A percentile compares a stretch with the other conserved stretches of the same genome.
Evolutionary conservation across 53 echinoderm and acorn worm species (phyloP).

Genomic region (Pentamera pediparva): DNA sequence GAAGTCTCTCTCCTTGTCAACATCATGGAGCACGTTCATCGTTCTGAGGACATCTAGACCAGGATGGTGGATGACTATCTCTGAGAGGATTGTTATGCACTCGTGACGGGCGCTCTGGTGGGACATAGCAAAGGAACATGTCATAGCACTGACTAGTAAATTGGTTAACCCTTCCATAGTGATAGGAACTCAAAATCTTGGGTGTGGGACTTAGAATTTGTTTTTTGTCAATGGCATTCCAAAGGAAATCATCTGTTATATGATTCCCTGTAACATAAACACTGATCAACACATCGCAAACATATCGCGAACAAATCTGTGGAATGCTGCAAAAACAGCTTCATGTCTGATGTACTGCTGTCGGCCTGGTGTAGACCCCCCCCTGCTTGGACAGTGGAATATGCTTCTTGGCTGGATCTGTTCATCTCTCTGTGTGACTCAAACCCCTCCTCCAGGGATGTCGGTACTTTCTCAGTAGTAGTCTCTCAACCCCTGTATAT

Average conservation of each 20-base stretch:
- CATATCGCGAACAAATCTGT: too few species aligned
- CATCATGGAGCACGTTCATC: slow-evolving; percentile 58
- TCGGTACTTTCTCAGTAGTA: slow-evolving; percentile 46
- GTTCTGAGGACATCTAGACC: slow-evolving; percentile 57
- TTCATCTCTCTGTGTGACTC: slow-evolving; percentile 72
- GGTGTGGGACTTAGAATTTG: background rate
- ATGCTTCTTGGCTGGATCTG: background rate
- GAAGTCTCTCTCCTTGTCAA: slow-evolving; percentile 84
- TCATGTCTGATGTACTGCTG: too few species aligned
- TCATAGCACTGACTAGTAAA: too few species aligned
- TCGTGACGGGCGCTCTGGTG: slow-evolving; percentile 73
- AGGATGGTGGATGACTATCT: slow-evolving; percentile 60
- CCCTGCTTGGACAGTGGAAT: too few species aligned
- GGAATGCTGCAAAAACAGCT: too few species aligned
- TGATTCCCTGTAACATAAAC: background rate
- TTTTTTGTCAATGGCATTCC: background rate
- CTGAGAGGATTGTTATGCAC: slow-evolving; percentile 53
- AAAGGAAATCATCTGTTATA: background rate
- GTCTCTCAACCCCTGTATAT: too few species aligned
- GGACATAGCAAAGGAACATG: background rate
- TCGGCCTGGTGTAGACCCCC: too few species aligned
- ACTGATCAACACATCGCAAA: background rate
- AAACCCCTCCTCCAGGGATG: slow-evolving; percentile 74
- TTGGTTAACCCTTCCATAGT: too few species aligned
- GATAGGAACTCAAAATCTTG: too few species aligned